phyloP scores from a whole-genome alignment of 2,888 invertebrate species.

The Drosophila phalerata region DNA sequence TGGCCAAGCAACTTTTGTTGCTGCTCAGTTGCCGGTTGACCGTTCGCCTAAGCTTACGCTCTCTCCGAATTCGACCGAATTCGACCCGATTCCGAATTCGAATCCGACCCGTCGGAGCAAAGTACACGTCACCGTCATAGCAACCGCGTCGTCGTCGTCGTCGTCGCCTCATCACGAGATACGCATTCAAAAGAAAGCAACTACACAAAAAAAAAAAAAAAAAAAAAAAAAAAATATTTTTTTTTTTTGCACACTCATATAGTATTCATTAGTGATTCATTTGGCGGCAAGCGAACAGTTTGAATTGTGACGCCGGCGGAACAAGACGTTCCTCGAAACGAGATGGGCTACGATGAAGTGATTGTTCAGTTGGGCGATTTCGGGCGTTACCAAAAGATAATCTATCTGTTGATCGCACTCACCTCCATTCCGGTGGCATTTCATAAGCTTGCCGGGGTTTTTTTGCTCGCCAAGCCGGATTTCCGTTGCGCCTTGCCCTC shows the following conservation, averaged over 20 bases:
- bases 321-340: slow-evolving; percentile 1
- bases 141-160: slow-evolving; percentile 13
- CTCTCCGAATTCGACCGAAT: neutral
- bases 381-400: slow-evolving; percentile 89
- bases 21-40: slow-evolving; percentile 11
- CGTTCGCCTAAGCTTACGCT: neutral
- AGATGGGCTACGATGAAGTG: slow-evolving; percentile 91
- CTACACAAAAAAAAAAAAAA: neutral
- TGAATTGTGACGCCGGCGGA: slow-evolving; percentile 6
- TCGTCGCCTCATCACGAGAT: slow-evolving; percentile 42
- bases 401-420: slow-evolving; percentile 89
- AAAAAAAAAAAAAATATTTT: neutral
- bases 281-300: slow-evolving; percentile 12
- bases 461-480: slow-evolving; percentile 89
- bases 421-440: slow-evolving; percentile 91
- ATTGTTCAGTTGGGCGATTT: slow-evolving; percentile 90
- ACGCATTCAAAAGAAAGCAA: slow-evolving; percentile 31
- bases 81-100: too few species aligned
- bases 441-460: slow-evolving; percentile 90
- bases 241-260: slow-evolving; percentile 5
- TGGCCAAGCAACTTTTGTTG: slow-evolving; percentile 10
- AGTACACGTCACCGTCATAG: slow-evolving; percentile 50
- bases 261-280: slow-evolving; percentile 38
- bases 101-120: slow-evolving; percentile 13
- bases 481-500: slow-evolving; percentile 88